Evolutionary conservation across 2,888 invertebrate genomes (phyloP), one percentile per base, ranked within the genome.

Genomic region (Drosophila flavopinicola): DNA sequence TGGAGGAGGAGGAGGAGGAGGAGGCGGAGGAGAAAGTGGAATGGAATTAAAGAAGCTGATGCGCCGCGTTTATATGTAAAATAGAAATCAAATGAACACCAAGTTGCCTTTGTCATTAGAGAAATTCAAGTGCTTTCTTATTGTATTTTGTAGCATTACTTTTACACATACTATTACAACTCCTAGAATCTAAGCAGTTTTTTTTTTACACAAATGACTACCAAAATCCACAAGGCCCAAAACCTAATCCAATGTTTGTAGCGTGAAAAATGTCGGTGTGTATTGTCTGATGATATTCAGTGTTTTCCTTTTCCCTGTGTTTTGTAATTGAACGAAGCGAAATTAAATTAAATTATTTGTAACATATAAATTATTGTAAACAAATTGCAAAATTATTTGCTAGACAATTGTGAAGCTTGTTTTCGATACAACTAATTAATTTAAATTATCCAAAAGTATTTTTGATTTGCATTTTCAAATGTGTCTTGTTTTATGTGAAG

Each of bases 101-200:
- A 84, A 56, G 84, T 85, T 88, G 88, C 88, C 88, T 88, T 88
- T 76, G 69, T 78, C 78, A 75, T 59, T 53, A 65, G 73, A 70
- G 70, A 85, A 85, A 76, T 77, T 79, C 77, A 85, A 88, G 85
- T 87, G 88, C 87, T 88, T 87, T 88, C 78, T 67, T 66, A 47
- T 74, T 68, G 66, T 85, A 77, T 51, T 63, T 61, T 33, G 66
- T 47, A 67, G 66, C 66, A 61, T 66, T 61, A 61, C 23, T 49
- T 64, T 49, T 66, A 47, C 54, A 58, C 33, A 11, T 39, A 63
- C 52, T 13, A 42, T 60, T 27, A 48, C 60, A 64, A 53, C 47
- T 56, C 42, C 67, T 59, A 68, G 30, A 9, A 38, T 10, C 24
- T 45, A 58, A 54, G 47, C 32, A 29, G 49, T 4, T 51, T 60